Base-by-base conservation (phyloP, 2,888 invertebrate genomes). In the Hartigia nigra region DNA sequence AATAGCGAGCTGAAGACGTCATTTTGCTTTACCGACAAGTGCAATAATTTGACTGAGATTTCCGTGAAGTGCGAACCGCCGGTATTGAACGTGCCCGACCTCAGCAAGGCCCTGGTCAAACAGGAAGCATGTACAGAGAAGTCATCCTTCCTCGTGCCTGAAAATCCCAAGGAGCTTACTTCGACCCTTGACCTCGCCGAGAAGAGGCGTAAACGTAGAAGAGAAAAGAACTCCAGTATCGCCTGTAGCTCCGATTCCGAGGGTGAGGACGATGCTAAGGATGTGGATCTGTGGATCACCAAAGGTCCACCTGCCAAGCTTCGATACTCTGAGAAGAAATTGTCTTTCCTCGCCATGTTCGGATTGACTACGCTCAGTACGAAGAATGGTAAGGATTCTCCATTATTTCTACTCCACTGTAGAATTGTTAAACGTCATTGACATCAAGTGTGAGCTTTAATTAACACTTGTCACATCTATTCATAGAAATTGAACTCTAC, bases 331-430 rank as follows among this genome's bases (percentile, higher is more conserved):
- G 91, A 93, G 39, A 92, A 92, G 75, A 94, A 96, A 88, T 88
- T 94, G 31, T 92, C 93, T 31, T 95, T 95, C 88, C 92, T 96
- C 77, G 93, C 94, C 36, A 92, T 93, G 83, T 94, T 95, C 82
- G 94, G 93, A 76, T 91, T 96, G 80, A 95, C 94, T 12, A 94
- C 95, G n/a, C 92, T 93, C 78, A 92, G 92, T 76, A 92, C 90
- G 82, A 94, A 92, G 85, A 94, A 94, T 92, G 95, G 95, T 95
- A 92, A 92, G 92, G 55, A 55, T 9, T 23, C 9, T 23, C 23
- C 55, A 23, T 23, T 72, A 31, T 23, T 72, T 12, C 12, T 72
- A 31, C 72, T 72, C 31, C 12, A 72, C 55, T 55, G 5, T 55
- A 55, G 55, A 55, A 55, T 55, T 23, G 55, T 23, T 55, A 55